Evolutionary conservation across 2,797 vertebrate species (phyloP), one percentile per base, ranked within the genome.

Genomic region (Mycteria americana): DNA sequence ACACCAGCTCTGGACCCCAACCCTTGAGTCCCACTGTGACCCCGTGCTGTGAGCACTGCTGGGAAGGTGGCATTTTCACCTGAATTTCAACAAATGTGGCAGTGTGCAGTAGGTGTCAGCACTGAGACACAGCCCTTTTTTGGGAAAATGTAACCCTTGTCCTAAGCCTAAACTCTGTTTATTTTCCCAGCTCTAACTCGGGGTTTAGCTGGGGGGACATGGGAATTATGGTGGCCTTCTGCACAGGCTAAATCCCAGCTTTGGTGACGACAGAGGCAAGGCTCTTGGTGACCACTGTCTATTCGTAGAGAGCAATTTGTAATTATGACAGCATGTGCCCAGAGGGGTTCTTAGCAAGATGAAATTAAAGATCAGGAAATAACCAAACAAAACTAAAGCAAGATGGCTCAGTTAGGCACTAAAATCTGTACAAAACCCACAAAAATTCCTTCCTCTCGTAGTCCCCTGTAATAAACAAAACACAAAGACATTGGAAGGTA

Each of bases 31-130:
- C 19, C 2, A 0, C 59, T 65, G 10, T 19, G 46, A 65, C 19
- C 7, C 10, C 2, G 0, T 27, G 17, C 15, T 39, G 3, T 48
- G 28, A n/a, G 31, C 6, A 3, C 23, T 56, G 15, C 9, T 59
- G 45, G 18, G 8, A 75, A 69, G 9, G 23, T 35, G 18, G 3
- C 5, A 28, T 78, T 94, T 67, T 86, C 21, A 48, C 25, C 19
- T 15, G 37, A 80, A 46, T 85, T 85, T 89, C 45, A 85, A 48
- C 43, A 86, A 54, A 87, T 75, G 39, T 73, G 21, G 9, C 63
- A 57, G 24, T 35, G 57, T 81, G 69, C 88, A 89, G 87, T 51
- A 94, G 86, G n/a, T 92, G 90, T 92, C 92, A 95, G 68, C 69
- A 80, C 84, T 92, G 90, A 96, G 77, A 84, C 86, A 82, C 0